These are phyloP conservation scores for Ochlodes sylvanus DNA, from an alignment of 2,888 invertebrate species.

Conservation along the genomic window DNA sequence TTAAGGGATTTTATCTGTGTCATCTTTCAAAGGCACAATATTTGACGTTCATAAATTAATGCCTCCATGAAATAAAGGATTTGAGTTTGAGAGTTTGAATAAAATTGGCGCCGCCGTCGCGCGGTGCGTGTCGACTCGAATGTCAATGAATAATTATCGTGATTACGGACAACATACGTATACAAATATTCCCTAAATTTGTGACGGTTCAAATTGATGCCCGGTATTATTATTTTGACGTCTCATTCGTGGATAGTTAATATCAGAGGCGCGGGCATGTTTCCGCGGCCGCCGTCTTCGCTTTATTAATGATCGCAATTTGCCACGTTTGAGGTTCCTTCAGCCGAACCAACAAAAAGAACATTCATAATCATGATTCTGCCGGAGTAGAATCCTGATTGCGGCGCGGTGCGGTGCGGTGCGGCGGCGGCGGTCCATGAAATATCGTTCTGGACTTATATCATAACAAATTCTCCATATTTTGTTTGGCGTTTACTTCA, in stretches of 20 bases:
- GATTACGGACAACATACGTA: conserved; percentile 66
- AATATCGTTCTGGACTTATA: neutral
- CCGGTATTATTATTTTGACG: conserved; percentile 75
- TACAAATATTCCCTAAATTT: conserved; percentile 59
- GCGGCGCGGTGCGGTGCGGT: neutral
- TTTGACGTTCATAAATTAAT: too few relatives aligned
- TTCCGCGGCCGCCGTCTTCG: conserved; percentile 40
- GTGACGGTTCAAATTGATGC: conserved; percentile 68
- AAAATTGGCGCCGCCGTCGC: conserved; percentile 52
- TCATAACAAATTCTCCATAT: conserved; percentile 2
- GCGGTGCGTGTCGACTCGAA: conserved; percentile 40
- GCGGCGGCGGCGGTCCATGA: neutral
- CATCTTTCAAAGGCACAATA: conserved; percentile 39
- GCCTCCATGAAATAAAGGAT: too few relatives aligned
- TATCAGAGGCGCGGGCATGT: conserved; percentile 48
- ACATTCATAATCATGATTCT: conserved; percentile 17
- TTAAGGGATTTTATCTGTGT: conserved; percentile 42
- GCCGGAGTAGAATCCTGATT: conserved; percentile 10
- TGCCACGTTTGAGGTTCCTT: conserved; percentile 34
- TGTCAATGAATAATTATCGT: conserved; percentile 65
- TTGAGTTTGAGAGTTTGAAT: conserved; percentile 15
- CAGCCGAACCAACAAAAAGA: conserved; percentile 14
- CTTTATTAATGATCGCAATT: conserved; percentile 54
- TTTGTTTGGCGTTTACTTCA: neutral
- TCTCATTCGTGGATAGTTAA: conserved; percentile 62